Evolutionary conservation across 2,113 vertebrate genomes (phyloP).

Genomic region (Shinisaurus crocodilurus): DNA sequence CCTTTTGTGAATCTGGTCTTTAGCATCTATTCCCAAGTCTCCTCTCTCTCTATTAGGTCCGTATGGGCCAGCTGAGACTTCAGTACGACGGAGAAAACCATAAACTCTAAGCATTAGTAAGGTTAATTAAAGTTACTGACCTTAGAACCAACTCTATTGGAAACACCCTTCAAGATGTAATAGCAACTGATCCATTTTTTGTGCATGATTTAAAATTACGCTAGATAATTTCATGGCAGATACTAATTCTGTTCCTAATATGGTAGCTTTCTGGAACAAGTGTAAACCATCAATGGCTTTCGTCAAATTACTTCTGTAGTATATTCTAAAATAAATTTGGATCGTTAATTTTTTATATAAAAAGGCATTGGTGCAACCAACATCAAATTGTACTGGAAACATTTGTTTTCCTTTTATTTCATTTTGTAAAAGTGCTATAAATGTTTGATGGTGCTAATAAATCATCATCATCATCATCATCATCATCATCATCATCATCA

Average conservation of each 20-base stretch:
- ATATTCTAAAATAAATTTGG: background rate
- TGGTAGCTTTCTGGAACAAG: conserved; percentile 44
- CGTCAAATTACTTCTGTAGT: conserved; percentile 9
- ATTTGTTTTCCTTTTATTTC: background rate
- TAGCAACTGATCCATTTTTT: conserved; percentile 64
- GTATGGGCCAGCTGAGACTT: conserved; percentile 66
- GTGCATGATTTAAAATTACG: conserved; percentile 66
- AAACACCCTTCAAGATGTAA: conserved; percentile 64
- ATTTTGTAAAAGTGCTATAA: background rate
- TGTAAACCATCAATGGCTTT: conserved; percentile 50
- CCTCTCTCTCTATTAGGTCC: conserved; percentile 61
- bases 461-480: too few relatives aligned
- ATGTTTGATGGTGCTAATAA: background rate
- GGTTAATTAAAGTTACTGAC: conserved; percentile 75
- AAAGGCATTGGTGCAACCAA: background rate
- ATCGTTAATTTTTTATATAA: background rate
- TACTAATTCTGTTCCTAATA: conserved; percentile 60
- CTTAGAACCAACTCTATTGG: conserved; percentile 63
- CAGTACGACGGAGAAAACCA: conserved; percentile 56
- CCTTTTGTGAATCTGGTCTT: conserved; percentile 50
- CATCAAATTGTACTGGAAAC: conserved; percentile 52
- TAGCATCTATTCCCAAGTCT: conserved; percentile 50
- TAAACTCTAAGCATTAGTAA: conserved; percentile 63
- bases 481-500: too few relatives aligned
- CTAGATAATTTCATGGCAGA: conserved; percentile 61